Percentiles rank a stretch among this genome's conserved stretches.
Conservation (phyloP, 2,797 vertebrate species). For the Lophotriccus pileatus region DNA sequence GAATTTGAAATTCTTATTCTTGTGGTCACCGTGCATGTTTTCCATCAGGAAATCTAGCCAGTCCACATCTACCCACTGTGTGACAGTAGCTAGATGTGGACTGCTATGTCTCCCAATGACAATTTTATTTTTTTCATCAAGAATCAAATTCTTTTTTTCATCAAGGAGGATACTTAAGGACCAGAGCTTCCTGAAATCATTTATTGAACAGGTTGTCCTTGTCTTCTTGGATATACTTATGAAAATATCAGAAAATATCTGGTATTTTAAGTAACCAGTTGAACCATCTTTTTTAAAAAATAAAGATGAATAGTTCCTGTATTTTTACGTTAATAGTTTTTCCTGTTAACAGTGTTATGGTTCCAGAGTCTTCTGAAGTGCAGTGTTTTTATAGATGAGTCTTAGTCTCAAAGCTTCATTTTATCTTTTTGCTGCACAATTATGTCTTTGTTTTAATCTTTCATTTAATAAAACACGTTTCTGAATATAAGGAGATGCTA, state of each 20-base stretch:
- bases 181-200: neutral
- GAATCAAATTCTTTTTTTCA: neutral
- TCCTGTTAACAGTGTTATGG: neutral
- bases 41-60: neutral
- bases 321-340: neutral
- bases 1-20: neutral
- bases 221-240: neutral
- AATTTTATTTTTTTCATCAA: neutral
- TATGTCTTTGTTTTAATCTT: neutral
- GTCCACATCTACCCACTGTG: rapidly evolving
- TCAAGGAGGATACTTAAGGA: neutral
- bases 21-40: neutral
- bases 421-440: neutral
- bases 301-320: neutral
- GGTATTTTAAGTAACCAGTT: neutral
- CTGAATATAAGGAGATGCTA: neutral
- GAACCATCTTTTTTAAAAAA: neutral
- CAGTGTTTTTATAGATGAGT: neutral
- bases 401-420: neutral
- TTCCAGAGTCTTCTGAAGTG: neutral
- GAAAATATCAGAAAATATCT: neutral
- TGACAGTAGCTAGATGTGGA: neutral
- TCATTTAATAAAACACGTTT: neutral
- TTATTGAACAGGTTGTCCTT: neutral
- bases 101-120: neutral